Percentiles rank a stretch among this genome's conserved stretches.
Evolutionary conservation across 2,113 vertebrate genomes (phyloP).

Genomic region (Sander lucioperca): DNA sequence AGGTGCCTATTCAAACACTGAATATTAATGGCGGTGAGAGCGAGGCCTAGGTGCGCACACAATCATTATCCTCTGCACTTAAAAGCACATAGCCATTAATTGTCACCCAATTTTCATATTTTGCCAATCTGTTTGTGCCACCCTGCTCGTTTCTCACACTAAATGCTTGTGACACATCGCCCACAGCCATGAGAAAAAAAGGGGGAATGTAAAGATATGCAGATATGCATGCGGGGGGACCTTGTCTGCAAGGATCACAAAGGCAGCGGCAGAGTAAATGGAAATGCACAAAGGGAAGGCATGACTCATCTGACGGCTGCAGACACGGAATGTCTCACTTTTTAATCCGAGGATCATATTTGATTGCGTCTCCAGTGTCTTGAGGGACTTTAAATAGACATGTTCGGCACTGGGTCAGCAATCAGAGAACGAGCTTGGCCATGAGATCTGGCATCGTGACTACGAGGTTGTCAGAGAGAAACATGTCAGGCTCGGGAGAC

Average conservation of each 20-base stretch:
- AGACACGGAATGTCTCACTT: slow-evolving; percentile 35
- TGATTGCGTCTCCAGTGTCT: slow-evolving; percentile 60
- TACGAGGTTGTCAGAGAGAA: slow-evolving; percentile 38
- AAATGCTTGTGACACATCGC: slow-evolving; percentile 62
- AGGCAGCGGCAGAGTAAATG: slow-evolving; percentile 39
- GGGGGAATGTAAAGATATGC: slow-evolving; percentile 30
- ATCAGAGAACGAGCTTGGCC: slow-evolving; percentile 42
- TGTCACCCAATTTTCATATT: slow-evolving; percentile 78
- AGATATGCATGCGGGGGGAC: slow-evolving; percentile 32
- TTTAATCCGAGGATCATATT: slow-evolving; percentile 50
- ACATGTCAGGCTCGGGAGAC: slow-evolving; percentile 23
- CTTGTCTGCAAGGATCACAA: slow-evolving; percentile 53
- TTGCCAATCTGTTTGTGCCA: slow-evolving; percentile 63
- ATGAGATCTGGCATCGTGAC: slow-evolving; percentile 41
- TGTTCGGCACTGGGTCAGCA: slow-evolving; percentile 58
- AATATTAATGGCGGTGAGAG: slow-evolving; percentile 67
- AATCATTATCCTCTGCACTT: slow-evolving; percentile 65
- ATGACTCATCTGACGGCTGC: slow-evolving; percentile 67
- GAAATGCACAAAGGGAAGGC: slow-evolving; percentile 42
- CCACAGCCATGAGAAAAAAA: not conserved
- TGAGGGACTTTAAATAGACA: slow-evolving; percentile 52
- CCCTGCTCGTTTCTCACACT: slow-evolving; percentile 62
- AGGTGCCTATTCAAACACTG: slow-evolving; percentile 69
- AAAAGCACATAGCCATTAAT: slow-evolving; percentile 78
- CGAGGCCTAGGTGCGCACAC: slow-evolving; percentile 38